Percentiles rank a stretch among this genome's conserved stretches.
Evolutionary conservation across 2,113 vertebrate species (phyloP).

Genomic region (Sphyrna mokarran): DNA sequence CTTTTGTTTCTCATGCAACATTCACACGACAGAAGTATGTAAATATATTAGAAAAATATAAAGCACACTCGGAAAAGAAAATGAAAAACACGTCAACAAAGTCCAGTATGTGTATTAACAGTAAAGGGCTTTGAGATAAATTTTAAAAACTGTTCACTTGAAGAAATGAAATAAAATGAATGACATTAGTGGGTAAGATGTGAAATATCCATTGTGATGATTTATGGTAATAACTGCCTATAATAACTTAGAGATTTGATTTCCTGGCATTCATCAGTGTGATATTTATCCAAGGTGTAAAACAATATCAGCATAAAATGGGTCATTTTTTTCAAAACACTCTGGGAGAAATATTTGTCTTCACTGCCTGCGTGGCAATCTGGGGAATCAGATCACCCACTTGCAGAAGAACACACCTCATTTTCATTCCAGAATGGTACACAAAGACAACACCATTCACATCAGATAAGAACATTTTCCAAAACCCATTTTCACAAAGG

Average conservation of each 20-base stretch:
- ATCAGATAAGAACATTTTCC: background rate
- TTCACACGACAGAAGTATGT: slow-evolving; percentile 35
- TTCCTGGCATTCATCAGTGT: slow-evolving; percentile 13
- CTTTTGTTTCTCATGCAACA: slow-evolving; percentile 12
- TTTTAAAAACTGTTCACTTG: slow-evolving; percentile 54
- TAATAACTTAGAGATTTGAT: slow-evolving; percentile 18
- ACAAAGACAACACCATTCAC: background rate
- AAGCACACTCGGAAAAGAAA: slow-evolving; percentile 36
- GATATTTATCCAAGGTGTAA: slow-evolving; percentile 2
- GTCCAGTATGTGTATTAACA: slow-evolving; percentile 50
- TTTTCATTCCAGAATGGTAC: background rate
- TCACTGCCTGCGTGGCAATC: background rate
- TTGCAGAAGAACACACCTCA: background rate
- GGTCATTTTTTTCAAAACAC: background rate
- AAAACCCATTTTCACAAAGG: background rate
- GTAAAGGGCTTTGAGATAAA: slow-evolving; percentile 55
- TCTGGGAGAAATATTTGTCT: background rate
- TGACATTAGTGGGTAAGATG: slow-evolving; percentile 39
- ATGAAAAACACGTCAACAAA: slow-evolving; percentile 39
- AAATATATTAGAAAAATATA: slow-evolving; percentile 39
- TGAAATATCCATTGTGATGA: slow-evolving; percentile 25
- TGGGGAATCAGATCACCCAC: background rate
- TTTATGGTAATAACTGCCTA: background rate
- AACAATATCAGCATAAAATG: background rate
- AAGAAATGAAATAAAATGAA: slow-evolving; percentile 62